A percentile compares a stretch with the other conserved stretches of the same genome.
Evolutionary conservation across 2,888 invertebrate species (phyloP).

Genomic region (Taphrorychus bicolor): DNA sequence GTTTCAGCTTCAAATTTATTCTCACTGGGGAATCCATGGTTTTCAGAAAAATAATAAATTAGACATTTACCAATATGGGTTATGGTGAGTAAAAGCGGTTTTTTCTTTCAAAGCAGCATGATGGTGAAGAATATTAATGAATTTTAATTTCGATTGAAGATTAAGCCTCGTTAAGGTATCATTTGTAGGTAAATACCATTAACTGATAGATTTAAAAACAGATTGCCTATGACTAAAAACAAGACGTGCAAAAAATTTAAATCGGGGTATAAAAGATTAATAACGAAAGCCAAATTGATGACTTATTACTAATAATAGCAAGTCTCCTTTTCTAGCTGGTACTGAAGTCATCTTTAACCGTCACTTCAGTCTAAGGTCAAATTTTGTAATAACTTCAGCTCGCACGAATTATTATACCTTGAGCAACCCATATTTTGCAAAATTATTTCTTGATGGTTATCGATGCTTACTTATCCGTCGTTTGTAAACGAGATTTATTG

Average conservation of each 20-base stretch:
- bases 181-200: background rate
- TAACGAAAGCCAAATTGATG: slow-evolving; percentile 11
- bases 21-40: background rate
- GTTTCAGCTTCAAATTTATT: too few species aligned
- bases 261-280: background rate
- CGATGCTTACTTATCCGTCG: slow-evolving; percentile 5
- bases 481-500: slow-evolving; percentile 1
- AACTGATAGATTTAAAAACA: background rate
- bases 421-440: slow-evolving; percentile 22
- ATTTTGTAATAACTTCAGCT: slow-evolving; percentile 26
- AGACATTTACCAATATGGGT: background rate
- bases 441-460: slow-evolving; percentile 19
- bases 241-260: background rate
- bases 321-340: slow-evolving; percentile 12
- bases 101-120: background rate
- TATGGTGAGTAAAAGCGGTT: background rate
- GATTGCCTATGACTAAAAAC: background rate
- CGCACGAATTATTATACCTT: slow-evolving; percentile 26
- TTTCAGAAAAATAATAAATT: background rate
- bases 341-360: slow-evolving; percentile 25
- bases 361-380: slow-evolving; percentile 30
- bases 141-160: too few species aligned
- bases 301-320: slow-evolving; percentile 15
- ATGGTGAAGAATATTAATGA: background rate
- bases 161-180: too few species aligned